Conservation (phyloP, 2,888 invertebrate species). For the Omphaloscelis lunosa region DNA sequence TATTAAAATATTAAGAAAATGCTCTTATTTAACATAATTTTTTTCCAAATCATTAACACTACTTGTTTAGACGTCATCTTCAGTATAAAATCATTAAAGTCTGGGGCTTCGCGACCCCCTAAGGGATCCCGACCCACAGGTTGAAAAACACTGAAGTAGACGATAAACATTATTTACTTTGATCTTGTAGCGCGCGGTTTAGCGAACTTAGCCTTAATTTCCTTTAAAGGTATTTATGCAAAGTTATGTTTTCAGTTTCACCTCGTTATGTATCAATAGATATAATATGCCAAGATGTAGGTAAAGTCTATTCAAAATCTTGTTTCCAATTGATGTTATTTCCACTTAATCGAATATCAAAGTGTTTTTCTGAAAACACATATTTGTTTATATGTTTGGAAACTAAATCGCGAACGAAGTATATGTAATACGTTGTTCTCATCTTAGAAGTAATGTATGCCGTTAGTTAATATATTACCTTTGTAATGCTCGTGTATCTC, state of each 20-base stretch:
- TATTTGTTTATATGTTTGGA: background rate
- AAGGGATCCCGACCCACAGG: no score
- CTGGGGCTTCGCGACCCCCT: no score
- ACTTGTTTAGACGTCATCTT: no score
- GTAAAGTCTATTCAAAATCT: background rate
- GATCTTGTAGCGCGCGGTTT: no score
- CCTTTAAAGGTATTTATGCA: background rate
- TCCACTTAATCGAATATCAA: background rate
- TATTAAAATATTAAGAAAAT: no score
- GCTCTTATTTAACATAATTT: no score
- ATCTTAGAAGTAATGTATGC: background rate
- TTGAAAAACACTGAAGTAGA: no score
- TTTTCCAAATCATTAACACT: no score
- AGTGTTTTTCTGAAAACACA: background rate
- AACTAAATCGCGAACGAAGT: background rate
- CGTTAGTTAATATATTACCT: constrained; percentile 78
- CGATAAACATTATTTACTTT: no score
- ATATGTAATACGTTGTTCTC: background rate
- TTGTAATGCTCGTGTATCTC: constrained; percentile 91
- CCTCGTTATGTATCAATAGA: background rate
- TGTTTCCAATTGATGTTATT: background rate
- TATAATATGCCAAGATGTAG: background rate
- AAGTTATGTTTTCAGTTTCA: background rate
- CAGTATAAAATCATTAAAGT: no score
- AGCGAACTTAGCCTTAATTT: no score